Evolutionary conservation across 2,113 vertebrate genomes (phyloP).

Genomic region (Corythornis vintsioides): DNA sequence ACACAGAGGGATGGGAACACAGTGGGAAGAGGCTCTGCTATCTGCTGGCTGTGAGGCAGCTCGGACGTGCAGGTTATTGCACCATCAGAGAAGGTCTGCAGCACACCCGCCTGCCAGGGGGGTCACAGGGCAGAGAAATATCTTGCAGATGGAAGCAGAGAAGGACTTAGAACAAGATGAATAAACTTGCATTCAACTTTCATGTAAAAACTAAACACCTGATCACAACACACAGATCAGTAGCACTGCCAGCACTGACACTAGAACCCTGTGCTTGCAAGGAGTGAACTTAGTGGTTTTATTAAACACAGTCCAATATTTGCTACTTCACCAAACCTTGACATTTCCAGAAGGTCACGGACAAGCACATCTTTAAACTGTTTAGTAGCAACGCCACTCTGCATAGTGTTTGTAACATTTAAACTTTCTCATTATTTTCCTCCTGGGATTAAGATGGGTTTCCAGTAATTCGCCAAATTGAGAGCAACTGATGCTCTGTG

Average conservation of each 20-base stretch:
- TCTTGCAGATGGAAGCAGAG: neutral
- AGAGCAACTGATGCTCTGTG: neutral
- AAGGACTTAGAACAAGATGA: neutral
- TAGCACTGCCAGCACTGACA: accelerated
- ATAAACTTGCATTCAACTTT: neutral
- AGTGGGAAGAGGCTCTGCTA: neutral
- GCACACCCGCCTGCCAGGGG: neutral
- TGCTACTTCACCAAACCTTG: neutral
- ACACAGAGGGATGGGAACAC: neutral
- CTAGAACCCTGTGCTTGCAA: neutral
- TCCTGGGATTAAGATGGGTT: neutral
- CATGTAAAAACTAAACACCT: neutral
- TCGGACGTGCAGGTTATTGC: neutral
- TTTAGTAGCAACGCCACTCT: neutral
- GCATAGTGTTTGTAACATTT: neutral
- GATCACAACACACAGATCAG: neutral
- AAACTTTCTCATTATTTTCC: neutral
- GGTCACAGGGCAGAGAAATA: neutral
- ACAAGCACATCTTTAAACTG: neutral
- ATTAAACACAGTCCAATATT: neutral
- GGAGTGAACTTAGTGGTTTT: neutral
- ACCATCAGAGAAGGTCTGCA: neutral
- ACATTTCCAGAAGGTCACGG: neutral
- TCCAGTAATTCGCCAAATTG: neutral
- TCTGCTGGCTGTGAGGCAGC: neutral